Conservation (phyloP, 2,113 vertebrate species). For the Chauna torquata region DNA sequence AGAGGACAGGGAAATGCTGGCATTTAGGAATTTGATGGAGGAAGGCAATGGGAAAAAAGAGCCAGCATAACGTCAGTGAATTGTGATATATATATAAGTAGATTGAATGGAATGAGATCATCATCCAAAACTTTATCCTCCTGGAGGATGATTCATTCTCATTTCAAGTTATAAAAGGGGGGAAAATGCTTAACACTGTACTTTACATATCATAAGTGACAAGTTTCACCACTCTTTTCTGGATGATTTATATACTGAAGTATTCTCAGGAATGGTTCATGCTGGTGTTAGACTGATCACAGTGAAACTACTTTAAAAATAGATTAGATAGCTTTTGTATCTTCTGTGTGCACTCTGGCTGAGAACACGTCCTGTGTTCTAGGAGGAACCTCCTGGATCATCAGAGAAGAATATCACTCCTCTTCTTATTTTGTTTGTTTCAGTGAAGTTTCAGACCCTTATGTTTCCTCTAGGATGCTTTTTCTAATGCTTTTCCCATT, state of each 20-base stretch:
- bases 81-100: neutral
- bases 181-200: neutral
- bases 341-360: neutral
- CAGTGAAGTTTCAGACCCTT: neutral
- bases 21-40: neutral
- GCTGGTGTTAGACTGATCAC: neutral
- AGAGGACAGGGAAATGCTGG: neutral
- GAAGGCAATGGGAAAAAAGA: neutral
- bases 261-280: neutral
- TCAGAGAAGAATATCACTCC: neutral
- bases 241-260: neutral
- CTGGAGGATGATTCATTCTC: neutral
- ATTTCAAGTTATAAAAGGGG: neutral
- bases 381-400: neutral
- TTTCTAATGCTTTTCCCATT: neutral
- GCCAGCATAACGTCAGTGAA: fast-evolving
- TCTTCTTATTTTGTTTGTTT: neutral
- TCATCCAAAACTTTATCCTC: neutral
- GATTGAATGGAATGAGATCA: neutral
- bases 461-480: neutral
- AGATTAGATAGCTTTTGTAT: neutral
- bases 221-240: neutral
- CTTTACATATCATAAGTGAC: neutral
- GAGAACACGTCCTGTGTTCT: neutral
- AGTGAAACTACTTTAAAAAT: neutral